phyloP scores from a whole-genome alignment of 2,888 invertebrate species.

The Megaustenia siamemsis region DNA sequence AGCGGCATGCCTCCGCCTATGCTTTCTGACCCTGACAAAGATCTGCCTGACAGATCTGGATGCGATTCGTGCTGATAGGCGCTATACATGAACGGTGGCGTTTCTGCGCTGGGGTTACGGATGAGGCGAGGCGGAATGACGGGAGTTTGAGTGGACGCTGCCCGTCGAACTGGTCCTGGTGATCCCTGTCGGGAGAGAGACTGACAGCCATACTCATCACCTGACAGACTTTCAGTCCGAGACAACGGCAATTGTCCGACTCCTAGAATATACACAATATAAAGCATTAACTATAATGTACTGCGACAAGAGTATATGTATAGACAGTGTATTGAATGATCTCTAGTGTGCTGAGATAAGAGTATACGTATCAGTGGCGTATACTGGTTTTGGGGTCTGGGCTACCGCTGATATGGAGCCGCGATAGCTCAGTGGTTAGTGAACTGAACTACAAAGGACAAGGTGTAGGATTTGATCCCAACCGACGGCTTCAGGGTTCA shows the following conservation, averaged over 20 bases:
- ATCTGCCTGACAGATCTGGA: constrained; percentile 36
- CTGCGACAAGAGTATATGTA: no score
- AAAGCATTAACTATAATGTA: no score
- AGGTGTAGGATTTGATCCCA: no score
- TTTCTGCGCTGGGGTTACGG: constrained; percentile 57
- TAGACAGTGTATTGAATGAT: no score
- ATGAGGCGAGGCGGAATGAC: constrained; percentile 63
- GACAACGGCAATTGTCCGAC: constrained; percentile 54
- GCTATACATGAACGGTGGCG: constrained; percentile 55
- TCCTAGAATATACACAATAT: constrained; percentile 60
- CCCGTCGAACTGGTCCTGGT: constrained; percentile 66
- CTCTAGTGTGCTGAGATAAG: no score
- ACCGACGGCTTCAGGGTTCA: no score
- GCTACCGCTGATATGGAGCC: no score
- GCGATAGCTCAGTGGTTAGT: no score
- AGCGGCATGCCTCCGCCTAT: constrained; percentile 44
- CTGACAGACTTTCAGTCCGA: constrained; percentile 53
- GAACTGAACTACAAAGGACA: no score
- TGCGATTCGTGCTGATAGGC: constrained; percentile 57
- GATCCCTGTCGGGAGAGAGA: constrained; percentile 60
- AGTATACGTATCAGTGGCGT: no score
- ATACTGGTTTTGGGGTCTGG: no score
- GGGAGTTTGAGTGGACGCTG: constrained; percentile 72
- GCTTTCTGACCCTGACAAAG: neutral
- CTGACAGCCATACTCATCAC: constrained; percentile 57